Conservation (phyloP, 2,888 invertebrate genomes). For the Epinotia brunnichana region DNA sequence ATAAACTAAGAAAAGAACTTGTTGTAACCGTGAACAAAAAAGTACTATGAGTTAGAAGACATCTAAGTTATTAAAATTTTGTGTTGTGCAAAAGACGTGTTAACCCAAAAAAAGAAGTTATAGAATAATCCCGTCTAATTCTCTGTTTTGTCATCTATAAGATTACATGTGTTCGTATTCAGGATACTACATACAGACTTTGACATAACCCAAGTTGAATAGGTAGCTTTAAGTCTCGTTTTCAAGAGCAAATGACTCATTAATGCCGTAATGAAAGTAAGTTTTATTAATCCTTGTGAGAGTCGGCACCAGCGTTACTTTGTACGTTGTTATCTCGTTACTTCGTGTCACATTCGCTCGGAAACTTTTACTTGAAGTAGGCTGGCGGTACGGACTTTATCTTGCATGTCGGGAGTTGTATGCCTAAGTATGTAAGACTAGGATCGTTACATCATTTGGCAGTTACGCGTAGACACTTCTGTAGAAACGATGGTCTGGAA, state of each 20-base stretch:
- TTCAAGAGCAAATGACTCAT: slow-evolving; percentile 14
- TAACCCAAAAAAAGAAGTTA: no score
- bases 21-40: no score
- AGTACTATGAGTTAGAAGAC: neutral
- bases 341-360: slow-evolving; percentile 26
- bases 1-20: neutral
- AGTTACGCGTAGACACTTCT: neutral
- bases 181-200: neutral
- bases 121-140: no score
- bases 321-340: slow-evolving; percentile 25
- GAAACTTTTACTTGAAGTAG: slow-evolving; percentile 34
- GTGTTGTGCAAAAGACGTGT: neutral
- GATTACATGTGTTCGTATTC: neutral
- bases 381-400: slow-evolving; percentile 26
- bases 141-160: no score
- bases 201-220: neutral
- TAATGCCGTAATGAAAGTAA: slow-evolving; percentile 24
- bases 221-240: slow-evolving; percentile 11
- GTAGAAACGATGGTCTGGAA: neutral
- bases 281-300: slow-evolving; percentile 21
- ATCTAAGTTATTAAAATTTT: neutral
- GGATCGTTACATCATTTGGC: slow-evolving; percentile 1
- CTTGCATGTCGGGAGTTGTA: slow-evolving; percentile 7
- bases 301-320: slow-evolving; percentile 11
- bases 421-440: slow-evolving; percentile 8